Conservation (phyloP, 2,113 vertebrate genomes). For the Syngnathus floridae region DNA sequence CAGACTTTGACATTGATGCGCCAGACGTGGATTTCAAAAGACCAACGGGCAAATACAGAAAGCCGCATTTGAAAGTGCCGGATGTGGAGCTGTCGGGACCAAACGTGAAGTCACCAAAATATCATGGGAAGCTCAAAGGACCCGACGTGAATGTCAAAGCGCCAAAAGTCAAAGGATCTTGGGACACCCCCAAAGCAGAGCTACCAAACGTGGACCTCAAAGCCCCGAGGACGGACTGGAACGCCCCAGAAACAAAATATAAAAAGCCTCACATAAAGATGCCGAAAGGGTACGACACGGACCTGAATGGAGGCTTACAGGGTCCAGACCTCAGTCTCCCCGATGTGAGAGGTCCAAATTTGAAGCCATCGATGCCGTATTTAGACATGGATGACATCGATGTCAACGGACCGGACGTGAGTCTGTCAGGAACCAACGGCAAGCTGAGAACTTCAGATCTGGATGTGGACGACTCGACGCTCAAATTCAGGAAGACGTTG, state of each 20-base stretch:
- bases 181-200: constrained; percentile 27
- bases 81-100: constrained; percentile 11
- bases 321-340: constrained; percentile 37
- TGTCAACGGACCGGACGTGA: constrained; percentile 11
- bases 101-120: constrained; percentile 41
- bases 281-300: constrained; percentile 40
- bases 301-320: constrained; percentile 32
- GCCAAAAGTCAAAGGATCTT: constrained; percentile 52
- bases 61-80: constrained; percentile 37
- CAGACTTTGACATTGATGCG: constrained; percentile 32
- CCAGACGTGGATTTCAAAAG: constrained; percentile 30
- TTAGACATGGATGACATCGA: constrained; percentile 42
- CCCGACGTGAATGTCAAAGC: constrained; percentile 41
- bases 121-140: constrained; percentile 46
- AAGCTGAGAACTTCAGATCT: constrained; percentile 34
- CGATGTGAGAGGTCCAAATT: constrained; percentile 30
- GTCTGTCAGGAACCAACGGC: constrained; percentile 23
- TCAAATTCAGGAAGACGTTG: constrained; percentile 25
- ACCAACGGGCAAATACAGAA: constrained; percentile 24
- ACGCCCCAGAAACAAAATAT: constrained; percentile 33
- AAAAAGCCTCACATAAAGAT: constrained; percentile 40
- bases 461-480: constrained; percentile 29
- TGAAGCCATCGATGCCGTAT: constrained; percentile 42
- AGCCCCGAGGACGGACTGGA: constrained; percentile 41
- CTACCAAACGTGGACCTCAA: constrained; percentile 45